Base-by-base conservation (phyloP, 2,797 vertebrate genomes). In the Anomalospiza imberbis region DNA sequence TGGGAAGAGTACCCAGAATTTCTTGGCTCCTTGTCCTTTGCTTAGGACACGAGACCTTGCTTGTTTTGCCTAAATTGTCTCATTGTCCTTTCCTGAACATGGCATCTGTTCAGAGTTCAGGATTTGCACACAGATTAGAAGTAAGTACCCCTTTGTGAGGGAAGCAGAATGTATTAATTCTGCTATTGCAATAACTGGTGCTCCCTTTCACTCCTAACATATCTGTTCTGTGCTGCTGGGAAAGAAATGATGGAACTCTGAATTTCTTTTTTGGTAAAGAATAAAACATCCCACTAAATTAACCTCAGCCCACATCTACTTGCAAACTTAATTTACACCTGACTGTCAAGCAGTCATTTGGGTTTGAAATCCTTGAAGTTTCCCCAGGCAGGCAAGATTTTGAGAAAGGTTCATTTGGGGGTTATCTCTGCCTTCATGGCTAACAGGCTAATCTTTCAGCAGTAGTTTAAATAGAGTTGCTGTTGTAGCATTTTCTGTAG, bases 261-360 rank as follows among this genome's bases (percentile, higher is more conserved):
- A 65, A 75, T 83, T 87, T 65, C 65, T 79, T 75, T 80, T 77
- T 24, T 29, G 19, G 71, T 70, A 44, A 88, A 88, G 75, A 89
- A 81, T 85, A 81, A 89, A 91, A 82, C 38, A 92, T 90, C 82
- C 86, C 29, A 50, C 66, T 84, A 76, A 89, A 93, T 95, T 96
- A 91, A 93, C 79, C 84, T 95, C 66, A 81, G 76, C 72, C 75
- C 45, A 89, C 55, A 85, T 73, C 87, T 91, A 60, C 79, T 95
- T 62, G 70, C 75, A 82, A 84, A 91, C 76, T 82, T 91, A 95
- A 95, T 95, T 96, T 94, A 91, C 84, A 95, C 87, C 94, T 97
- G 82, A 83, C 81, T 88, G 70, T 81, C 91, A 95, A 95, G 66
- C 42, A 89, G 61, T 53, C 53, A 73, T 80, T 82, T 90, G 70